A percentile compares a stretch with the other conserved stretches of the same genome.
Conservation (phyloP, 2,888 invertebrate species). For the Smittia aterrima region DNA sequence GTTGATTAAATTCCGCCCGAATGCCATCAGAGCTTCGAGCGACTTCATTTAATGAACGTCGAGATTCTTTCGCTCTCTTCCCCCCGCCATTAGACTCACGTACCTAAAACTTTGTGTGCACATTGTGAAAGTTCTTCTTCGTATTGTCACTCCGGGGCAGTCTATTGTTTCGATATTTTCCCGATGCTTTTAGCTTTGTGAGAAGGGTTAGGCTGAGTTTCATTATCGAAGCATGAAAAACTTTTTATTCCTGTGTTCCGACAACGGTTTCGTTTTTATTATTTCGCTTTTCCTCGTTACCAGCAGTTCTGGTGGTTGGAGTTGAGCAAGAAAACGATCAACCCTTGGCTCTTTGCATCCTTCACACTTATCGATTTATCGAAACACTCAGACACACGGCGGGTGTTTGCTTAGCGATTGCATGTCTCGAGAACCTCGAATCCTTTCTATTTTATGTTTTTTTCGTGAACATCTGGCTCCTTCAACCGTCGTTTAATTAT, state of each 20-base stretch:
- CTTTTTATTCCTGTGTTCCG: conserved; percentile 17
- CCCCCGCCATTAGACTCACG: background rate
- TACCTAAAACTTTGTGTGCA: background rate
- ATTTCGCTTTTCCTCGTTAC: background rate
- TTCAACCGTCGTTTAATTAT: conserved; percentile 22
- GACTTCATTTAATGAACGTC: background rate
- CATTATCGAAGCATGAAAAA: conserved; percentile 27
- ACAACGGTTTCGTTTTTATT: background rate
- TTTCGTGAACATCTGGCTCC: conserved; percentile 6
- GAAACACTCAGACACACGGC: background rate
- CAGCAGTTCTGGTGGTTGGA: background rate
- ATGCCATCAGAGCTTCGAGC: background rate
- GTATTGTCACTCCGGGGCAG: background rate
- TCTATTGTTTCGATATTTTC: background rate
- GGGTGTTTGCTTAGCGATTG: background rate
- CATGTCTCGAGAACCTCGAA: conserved; percentile 7
- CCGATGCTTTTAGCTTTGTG: background rate
- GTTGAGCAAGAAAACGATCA: background rate
- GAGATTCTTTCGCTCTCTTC: background rate
- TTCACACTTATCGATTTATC: conserved; percentile 32
- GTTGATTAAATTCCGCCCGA: background rate
- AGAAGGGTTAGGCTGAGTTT: conserved; percentile 36
- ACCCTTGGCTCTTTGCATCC: conserved; percentile 24
- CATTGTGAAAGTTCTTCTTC: background rate
- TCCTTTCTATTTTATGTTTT: background rate